Evolutionary conservation across 2,113 vertebrate genomes (phyloP), one percentile per base, ranked within the genome.

Genomic region (Casuarius casuarius): DNA sequence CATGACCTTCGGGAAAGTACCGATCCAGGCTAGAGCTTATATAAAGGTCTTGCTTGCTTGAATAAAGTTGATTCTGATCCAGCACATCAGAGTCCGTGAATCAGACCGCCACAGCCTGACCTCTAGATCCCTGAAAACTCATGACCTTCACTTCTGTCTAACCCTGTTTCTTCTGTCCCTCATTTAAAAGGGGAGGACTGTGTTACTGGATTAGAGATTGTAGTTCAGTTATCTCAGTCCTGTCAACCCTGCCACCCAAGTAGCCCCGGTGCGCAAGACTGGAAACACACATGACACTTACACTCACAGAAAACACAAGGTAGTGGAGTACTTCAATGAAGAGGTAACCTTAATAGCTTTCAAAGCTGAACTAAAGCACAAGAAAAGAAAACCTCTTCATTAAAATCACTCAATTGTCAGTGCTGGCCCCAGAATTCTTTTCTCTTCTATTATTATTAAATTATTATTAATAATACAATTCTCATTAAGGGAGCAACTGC

Each of bases 391-490:
- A 89, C 23, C 12, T 38, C 56, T 88, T 96, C 86, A 87, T 89
- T 96, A 93, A 95, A 94, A 96, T 92, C 86, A 96, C 48, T 76
- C 84, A 84, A 40, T 63, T 87, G 68, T 12, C 46, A 92, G 72
- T 70, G 63, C 82, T 89, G 73, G 61, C 71, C 84, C 66, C 33
- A 93, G 70, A 96, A 92, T 82, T 90, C 8, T 94, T 73, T 76
- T 87, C 61, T 92, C 54, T 80, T 42, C 56, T 82, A 77, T 93
- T 93, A 92, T 58, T 87, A 81, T 84, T 93, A 92, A 93, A 89
- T 85, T 87, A 86, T 94, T 95, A 95, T 86, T 95, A 97, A 70
- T 94, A 89, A 84, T 93, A 78, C 59, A 63, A 78, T 86, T 91
- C 58, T 82, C 84, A 81, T 67, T 93, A 90, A 90, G 65, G 48